Conservation (phyloP, 2,113 vertebrate species). For the Cromileptes altivelis region DNA sequence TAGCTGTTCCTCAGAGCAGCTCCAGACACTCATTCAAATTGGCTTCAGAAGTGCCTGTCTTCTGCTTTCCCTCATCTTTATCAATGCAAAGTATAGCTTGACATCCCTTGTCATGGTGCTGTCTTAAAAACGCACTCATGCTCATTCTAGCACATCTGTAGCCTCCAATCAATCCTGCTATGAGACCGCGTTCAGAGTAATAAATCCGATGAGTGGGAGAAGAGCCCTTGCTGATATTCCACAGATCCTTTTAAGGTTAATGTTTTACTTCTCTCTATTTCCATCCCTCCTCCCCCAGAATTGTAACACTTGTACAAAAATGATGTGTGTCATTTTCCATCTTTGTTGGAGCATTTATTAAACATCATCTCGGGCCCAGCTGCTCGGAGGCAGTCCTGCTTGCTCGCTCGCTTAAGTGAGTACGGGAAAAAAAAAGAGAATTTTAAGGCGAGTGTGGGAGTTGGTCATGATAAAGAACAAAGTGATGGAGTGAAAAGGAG, state of each 20-base stretch:
- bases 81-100: constrained; percentile 23
- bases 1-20: constrained; percentile 16
- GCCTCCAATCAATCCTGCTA: constrained; percentile 24
- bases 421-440: neutral
- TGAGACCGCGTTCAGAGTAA: neutral
- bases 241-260: constrained; percentile 5
- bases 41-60: constrained; percentile 22
- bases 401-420: neutral
- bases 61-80: constrained; percentile 26
- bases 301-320: constrained; percentile 8
- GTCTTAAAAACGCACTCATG: neutral
- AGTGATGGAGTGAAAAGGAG: constrained; percentile 28
- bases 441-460: neutral
- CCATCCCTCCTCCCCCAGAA: neutral
- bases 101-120: neutral
- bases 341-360: constrained; percentile 18
- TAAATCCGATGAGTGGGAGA: neutral
- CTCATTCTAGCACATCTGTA: neutral
- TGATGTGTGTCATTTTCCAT: constrained; percentile 9
- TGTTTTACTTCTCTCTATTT: constrained; percentile 10
- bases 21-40: constrained; percentile 28
- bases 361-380: neutral
- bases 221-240: neutral
- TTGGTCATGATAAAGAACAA: constrained; percentile 37
- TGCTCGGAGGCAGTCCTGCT: neutral